Conservation (phyloP, 2,797 vertebrate genomes). For the Cirrhinus mrigala region DNA sequence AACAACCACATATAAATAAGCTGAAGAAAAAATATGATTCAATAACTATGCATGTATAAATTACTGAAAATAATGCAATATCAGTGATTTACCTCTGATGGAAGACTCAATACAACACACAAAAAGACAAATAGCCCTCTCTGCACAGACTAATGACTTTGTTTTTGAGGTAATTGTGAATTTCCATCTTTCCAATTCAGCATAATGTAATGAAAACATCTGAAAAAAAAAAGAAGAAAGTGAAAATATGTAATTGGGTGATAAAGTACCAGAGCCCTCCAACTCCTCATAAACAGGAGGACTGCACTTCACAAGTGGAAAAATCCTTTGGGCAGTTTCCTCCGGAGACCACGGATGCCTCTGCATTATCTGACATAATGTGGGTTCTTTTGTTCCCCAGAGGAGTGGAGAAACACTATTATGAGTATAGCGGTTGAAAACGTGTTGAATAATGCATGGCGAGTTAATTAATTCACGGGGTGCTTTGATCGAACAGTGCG, state of each 20-base stretch:
- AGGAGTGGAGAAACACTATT: constrained; percentile 63
- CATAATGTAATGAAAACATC: not conserved
- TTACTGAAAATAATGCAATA: not conserved
- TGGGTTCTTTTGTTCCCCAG: constrained; percentile 64
- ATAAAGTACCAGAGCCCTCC: constrained; percentile 11
- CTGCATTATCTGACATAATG: constrained; percentile 62
- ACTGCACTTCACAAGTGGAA: constrained; percentile 31
- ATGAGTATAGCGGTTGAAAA: constrained; percentile 64
- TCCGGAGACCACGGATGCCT: constrained; percentile 59
- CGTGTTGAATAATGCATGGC: constrained; percentile 75
- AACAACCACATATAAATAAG: not conserved
- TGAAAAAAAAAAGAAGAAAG: not conserved
- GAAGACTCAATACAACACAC: not conserved
- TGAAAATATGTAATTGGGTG: constrained; percentile 4
- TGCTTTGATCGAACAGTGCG: constrained; percentile 76
- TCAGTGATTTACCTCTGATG: not conserved
- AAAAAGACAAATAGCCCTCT: constrained; percentile 1
- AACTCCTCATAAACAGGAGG: constrained; percentile 46
- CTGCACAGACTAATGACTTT: not conserved
- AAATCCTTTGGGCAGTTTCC: constrained; percentile 52
- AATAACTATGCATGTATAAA: not conserved
- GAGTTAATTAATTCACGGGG: constrained; percentile 74
- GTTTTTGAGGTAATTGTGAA: not conserved
- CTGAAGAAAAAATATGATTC: not conserved
- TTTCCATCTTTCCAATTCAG: constrained; percentile 12